Base-by-base conservation (phyloP, 2,888 invertebrate genomes). In the Trachelus troglodyta region DNA sequence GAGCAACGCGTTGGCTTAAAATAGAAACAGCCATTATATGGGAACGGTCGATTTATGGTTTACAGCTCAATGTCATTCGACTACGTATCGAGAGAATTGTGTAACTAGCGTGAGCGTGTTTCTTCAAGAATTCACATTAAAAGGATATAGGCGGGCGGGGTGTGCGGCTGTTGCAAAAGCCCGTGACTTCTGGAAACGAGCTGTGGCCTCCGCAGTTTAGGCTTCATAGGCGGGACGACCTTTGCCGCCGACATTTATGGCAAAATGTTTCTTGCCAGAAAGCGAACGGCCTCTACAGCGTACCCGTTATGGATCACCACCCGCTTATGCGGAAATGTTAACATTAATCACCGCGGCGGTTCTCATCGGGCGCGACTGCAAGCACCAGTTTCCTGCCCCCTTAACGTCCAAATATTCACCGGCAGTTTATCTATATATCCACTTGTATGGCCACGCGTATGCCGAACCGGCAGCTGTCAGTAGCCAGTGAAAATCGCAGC, bases 201-300 rank as follows among this genome's bases (percentile, higher is more conserved):
- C 71, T 56, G n/a, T 40, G 15, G 69, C 34, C 35, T 31, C 30
- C 12, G 33, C 68, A 68, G 31, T 71, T 71, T 68, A 75, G 37
- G n/a, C 23, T 35, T 12, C 35, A 75, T 34, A 33, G 71, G 76
- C 35, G 56, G 56, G 56, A 56, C 56, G 73, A 78, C 78, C 78
- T 78, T 78, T 78, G 35, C 40, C n/a, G 71, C 33, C 78, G 78
- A 78, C 78, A 78, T 78, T 78, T 78, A 76, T 71, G 78, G 69
- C 56, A 71, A 73, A 76, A 78, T 78, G 76, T 76, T 76, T 76
- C 78, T 76, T 71, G 73, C 71, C 34, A 76, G 73, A 73, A 68
- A 56, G 71, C 73, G 75, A 35, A 56, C 68, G 37, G 68, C 15
- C 71, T 71, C 71, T 71, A 37, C 78, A 73, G 23, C 56, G 73